These are phyloP conservation scores for Acanthochromis polyacanthus DNA, from an alignment of 2,113 vertebrate species.

Conservation along the genomic window DNA sequence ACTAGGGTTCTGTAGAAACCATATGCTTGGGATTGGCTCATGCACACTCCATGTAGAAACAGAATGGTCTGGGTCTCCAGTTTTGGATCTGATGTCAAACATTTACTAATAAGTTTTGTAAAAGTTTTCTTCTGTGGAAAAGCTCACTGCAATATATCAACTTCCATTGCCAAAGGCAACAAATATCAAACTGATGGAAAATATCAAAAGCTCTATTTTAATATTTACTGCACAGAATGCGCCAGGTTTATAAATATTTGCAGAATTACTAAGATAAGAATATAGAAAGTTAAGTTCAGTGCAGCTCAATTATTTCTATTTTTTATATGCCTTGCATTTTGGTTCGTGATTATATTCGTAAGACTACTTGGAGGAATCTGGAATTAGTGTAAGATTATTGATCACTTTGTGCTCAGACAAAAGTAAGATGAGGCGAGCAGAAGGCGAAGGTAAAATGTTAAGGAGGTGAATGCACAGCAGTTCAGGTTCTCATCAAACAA, in stretches of 20 bases:
- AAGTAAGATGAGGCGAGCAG: constrained; percentile 41
- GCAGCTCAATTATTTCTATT: not conserved
- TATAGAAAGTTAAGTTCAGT: constrained; percentile 1
- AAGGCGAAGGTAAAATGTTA: constrained; percentile 63
- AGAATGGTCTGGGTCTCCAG: constrained; percentile 13
- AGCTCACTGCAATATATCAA: not conserved
- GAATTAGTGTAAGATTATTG: not conserved
- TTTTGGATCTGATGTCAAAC: constrained; percentile 12
- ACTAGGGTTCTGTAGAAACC: constrained; percentile 70
- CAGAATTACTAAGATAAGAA: not conserved
- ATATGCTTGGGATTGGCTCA: constrained; percentile 68
- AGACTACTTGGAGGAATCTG: not conserved
- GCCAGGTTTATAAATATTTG: constrained; percentile 12
- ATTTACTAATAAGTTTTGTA: not conserved
- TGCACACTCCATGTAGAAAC: constrained; percentile 59
- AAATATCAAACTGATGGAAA: constrained; percentile 20
- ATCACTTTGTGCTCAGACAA: constrained; percentile 74
- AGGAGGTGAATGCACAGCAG: constrained; percentile 78
- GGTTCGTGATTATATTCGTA: not conserved
- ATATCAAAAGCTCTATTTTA: not conserved
- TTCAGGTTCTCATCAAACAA: constrained; percentile 50
- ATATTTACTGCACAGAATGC: not conserved
- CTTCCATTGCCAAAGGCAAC: not conserved
- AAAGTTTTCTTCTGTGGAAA: constrained; percentile 1
- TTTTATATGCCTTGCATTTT: not conserved